These are phyloP conservation scores for Parambassis ranga DNA, from an alignment of 2,797 vertebrate species.

Conservation along the genomic window DNA sequence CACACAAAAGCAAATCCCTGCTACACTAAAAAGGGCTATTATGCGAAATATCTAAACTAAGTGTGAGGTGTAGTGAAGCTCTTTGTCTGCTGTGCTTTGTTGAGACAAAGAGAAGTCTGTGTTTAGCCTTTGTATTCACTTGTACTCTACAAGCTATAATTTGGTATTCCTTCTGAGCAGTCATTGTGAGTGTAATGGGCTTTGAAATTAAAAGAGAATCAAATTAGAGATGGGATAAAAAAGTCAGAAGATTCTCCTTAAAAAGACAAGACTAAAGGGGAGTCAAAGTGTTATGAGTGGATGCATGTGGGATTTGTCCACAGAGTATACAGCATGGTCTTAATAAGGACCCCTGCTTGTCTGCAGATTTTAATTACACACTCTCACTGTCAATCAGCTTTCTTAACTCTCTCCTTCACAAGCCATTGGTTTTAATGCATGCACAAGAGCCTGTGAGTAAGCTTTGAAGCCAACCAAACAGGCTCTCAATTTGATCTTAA, in stretches of 20 bases:
- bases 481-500: conserved; percentile 54
- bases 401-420: conserved; percentile 53
- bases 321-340: conserved; percentile 38
- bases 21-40: conserved; percentile 49
- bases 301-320: conserved; percentile 56
- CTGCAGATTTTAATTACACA: conserved; percentile 71
- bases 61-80: conserved; percentile 56
- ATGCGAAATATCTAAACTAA: conserved; percentile 57
- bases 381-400: conserved; percentile 71
- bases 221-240: conserved; percentile 51
- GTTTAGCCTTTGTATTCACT: conserved; percentile 63
- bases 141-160: conserved; percentile 66
- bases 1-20: conserved; percentile 57
- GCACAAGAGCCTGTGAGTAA: conserved; percentile 37
- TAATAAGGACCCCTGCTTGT: conserved; percentile 68
- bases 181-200: conserved; percentile 54
- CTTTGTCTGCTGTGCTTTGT: conserved; percentile 51
- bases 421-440: conserved; percentile 67
- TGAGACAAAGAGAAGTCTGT: conserved; percentile 64
- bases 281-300: conserved; percentile 27
- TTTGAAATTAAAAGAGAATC: conserved; percentile 65
- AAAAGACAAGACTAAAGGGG: conserved; percentile 39
- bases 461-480: conserved; percentile 66
- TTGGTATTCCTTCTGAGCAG: conserved; percentile 66
- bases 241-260: conserved; percentile 41